Base-by-base conservation (phyloP, 1,140 invertebrate genomes). In the Heliconius hermathena region DNA sequence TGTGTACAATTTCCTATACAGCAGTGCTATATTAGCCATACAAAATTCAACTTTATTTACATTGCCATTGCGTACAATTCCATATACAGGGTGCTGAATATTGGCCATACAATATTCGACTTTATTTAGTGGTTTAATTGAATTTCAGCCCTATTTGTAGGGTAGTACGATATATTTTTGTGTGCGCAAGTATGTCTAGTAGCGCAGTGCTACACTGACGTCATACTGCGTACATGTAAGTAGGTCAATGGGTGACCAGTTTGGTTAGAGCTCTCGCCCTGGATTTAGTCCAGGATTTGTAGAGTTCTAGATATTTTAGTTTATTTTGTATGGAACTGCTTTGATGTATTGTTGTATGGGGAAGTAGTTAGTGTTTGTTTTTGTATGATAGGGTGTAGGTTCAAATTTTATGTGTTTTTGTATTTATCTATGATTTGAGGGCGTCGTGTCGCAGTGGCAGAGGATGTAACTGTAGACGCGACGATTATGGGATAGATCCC, bases 151-250 rank as follows among this genome's bases (percentile, higher is more conserved):
- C 60, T 87, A 87, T 84, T 72, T 36, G n/a, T 6, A 49, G 20
- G 0, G 54, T 0, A 5, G 52, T 84, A 87, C 81, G 83, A 70
- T 73, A 54, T 46, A 66, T 70, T 85, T 85, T 81, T 46, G 71
- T 73, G 73, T 86, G 82, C 16, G 33, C 22, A 66, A 5, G 11
- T 66, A 11, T 66, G 26, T 11, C 60, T 66, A 33, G 76, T 86
- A 88, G 87, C 88, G 88, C 88, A 90, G 49, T 90, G 88, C 86
- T 81, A 86, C 81, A 72, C 78, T 89, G 86, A 89, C 87, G 87
- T 89, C 86, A 85, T 82, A 90, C 88, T 90, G 88, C 88, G 88
- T 90, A 90, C 79, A 82, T 49, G 46, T 73, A 90, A 84, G 82
- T 90, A 73, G 88, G 88, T 89, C 86, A 90, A 80, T 86, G 70